Evolutionary conservation across 2,888 invertebrate species (phyloP).

Genomic region (Aphodius granarius): DNA sequence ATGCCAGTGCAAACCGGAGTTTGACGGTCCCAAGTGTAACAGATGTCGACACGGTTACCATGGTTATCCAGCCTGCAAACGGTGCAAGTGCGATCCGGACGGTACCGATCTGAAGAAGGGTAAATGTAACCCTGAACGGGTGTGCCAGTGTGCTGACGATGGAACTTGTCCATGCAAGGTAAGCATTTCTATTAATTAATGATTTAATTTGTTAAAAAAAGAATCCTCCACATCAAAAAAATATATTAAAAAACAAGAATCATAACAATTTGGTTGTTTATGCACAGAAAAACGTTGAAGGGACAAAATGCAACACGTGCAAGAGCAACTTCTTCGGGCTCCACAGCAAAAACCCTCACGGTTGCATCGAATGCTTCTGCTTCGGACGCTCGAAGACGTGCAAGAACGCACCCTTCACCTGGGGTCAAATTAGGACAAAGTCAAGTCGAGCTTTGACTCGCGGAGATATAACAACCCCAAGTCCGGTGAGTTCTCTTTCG

Average conservation of each 20-base stretch:
- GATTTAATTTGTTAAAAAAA: neutral
- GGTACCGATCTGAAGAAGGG: constrained; percentile 63
- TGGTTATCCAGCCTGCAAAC: constrained; percentile 84
- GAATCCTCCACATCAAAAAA: too few relatives aligned
- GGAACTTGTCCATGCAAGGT: constrained; percentile 93
- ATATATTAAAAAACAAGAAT: neutral
- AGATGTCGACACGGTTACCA: constrained; percentile 83
- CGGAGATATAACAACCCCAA: neutral
- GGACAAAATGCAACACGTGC: constrained; percentile 83
- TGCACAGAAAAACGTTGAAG: constrained; percentile 75
- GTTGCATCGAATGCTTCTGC: constrained; percentile 96
- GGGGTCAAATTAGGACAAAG: constrained; percentile 75
- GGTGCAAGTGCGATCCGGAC: constrained; percentile 79
- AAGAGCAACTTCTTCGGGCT: constrained; percentile 85
- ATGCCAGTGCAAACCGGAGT: constrained; percentile 78
- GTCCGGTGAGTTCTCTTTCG: neutral
- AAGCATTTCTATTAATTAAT: constrained; percentile 33
- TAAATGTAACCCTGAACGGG: constrained; percentile 54
- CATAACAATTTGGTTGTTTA: constrained; percentile 1
- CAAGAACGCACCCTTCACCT: constrained; percentile 76
- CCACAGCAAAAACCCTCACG: constrained; percentile 73
- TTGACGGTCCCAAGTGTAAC: constrained; percentile 76
- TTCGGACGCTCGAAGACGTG: constrained; percentile 85
- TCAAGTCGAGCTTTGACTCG: constrained; percentile 40
- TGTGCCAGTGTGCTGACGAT: constrained; percentile 73